Evolutionary conservation across 2,113 vertebrate species (phyloP), one percentile per base, ranked within the genome.

Genomic region (Lepidiolamprologus cunningtoni): DNA sequence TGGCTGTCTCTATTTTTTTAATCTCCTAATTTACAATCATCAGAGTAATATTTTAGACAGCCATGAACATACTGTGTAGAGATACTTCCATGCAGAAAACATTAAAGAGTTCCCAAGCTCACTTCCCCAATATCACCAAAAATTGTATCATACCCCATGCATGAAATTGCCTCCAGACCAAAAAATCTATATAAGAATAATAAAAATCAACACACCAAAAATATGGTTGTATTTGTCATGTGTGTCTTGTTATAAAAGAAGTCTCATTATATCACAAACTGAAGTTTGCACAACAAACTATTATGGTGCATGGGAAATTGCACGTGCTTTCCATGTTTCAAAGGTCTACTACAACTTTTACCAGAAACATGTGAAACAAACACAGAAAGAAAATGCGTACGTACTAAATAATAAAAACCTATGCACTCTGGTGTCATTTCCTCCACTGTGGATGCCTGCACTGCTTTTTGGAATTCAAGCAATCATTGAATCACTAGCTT

Each of bases 131-230:
- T 83, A 88, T 87, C 80, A 80, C 6, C 3, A 57, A 84, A 84
- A 45, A 40, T 23, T 87, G 90, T 71, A 89, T 87, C 93, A 87
- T 87, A 93, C 82, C 16, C 89, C 90, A 94, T 92, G 94, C 94
- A 93, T 94, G 86, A 96, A 96, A 96, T 94, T 94, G 89, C 92
- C 81, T 92, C 68, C 40, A 19, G 85, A 89, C 87, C 88, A 89
- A 90, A 84, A 89, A 88, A 92, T 89, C 61, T 76, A 42, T 33
- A 12, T 8, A 66, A 84, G 82, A 92, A 83, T 4, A 21, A 84
- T 47, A 54, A 66, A 28, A 53, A 91, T 93, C 81, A 92, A 92
- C 76, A 82, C 58, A 88, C 84, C 10, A 73, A 66, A 83, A 86
- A 71, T 71, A n/a, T 68, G 55, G 83, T 52, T 54, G 45, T 35